Evolutionary conservation across 2,113 vertebrate genomes (phyloP).

Genomic region (Archilochus colubris): DNA sequence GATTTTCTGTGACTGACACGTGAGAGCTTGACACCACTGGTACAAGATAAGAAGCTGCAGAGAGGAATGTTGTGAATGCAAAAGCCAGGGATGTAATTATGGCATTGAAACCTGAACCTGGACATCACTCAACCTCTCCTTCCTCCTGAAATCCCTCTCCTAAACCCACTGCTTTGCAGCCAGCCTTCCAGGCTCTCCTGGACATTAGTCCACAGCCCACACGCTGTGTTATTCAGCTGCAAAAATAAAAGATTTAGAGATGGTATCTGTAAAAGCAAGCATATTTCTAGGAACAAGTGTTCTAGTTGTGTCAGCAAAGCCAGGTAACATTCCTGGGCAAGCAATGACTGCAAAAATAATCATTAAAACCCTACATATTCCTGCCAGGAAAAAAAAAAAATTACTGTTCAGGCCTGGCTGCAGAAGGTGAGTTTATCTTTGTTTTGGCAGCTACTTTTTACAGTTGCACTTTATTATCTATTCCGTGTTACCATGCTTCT

Average conservation of each 20-base stretch:
- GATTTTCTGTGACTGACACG: not conserved
- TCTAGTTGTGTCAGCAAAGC: not conserved
- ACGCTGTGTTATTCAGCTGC: not conserved
- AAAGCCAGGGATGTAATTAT: not conserved
- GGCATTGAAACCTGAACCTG: conserved; percentile 35
- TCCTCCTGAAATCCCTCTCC: conserved; percentile 42
- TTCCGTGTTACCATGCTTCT: not conserved
- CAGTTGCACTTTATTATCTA: not conserved
- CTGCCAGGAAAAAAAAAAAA: not conserved
- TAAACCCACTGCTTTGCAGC: conserved; percentile 24
- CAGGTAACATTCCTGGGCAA: not conserved
- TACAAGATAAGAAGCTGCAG: not conserved
- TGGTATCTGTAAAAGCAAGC: not conserved
- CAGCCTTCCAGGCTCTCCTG: conserved; percentile 5
- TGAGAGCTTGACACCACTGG: not conserved
- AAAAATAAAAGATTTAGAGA: not conserved
- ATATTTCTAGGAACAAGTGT: not conserved
- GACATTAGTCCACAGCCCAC: not conserved
- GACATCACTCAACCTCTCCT: not conserved
- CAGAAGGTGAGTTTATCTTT: not conserved
- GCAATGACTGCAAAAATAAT: not conserved
- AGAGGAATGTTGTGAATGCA: conserved; percentile 19
- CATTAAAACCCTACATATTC: not conserved
- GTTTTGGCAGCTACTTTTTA: not conserved
- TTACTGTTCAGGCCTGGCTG: not conserved